Evolutionary conservation across 2,888 invertebrate genomes (phyloP).

Genomic region (Anticlea derivata): DNA sequence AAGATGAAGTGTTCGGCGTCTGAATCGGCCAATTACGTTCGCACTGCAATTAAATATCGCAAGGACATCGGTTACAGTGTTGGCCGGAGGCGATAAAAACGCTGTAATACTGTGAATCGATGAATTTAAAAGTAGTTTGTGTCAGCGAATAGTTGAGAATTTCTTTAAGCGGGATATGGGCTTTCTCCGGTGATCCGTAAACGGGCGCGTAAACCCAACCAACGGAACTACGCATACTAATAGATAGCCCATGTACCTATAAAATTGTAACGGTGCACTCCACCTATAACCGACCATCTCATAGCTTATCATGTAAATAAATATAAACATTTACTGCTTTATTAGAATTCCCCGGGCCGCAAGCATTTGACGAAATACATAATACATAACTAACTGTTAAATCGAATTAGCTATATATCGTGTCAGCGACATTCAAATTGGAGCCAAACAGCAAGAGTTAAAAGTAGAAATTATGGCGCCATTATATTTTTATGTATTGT

Average conservation of each 20-base stretch:
- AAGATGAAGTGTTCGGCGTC: slow-evolving; percentile 58
- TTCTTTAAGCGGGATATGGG: slow-evolving; percentile 66
- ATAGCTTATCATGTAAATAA: slow-evolving; percentile 62
- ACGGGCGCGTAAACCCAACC: slow-evolving; percentile 61
- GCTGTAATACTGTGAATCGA: slow-evolving; percentile 59
- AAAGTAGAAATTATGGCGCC: slow-evolving; percentile 47
- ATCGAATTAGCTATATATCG: slow-evolving; percentile 49
- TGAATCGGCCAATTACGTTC: slow-evolving; percentile 54
- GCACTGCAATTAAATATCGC: slow-evolving; percentile 58
- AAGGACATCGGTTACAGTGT: slow-evolving; percentile 59
- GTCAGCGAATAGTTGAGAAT: slow-evolving; percentile 56
- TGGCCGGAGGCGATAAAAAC: slow-evolving; percentile 56
- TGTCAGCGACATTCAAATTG: slow-evolving; percentile 44
- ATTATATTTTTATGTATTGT: slow-evolving; percentile 44
- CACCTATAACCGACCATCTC: slow-evolving; percentile 57
- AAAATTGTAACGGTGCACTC: slow-evolving; percentile 77
- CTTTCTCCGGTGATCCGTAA: slow-evolving; percentile 70
- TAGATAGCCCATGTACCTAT: slow-evolving; percentile 69
- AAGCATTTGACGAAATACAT: slow-evolving; percentile 64
- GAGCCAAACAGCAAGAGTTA: slow-evolving; percentile 40
- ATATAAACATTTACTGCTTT: slow-evolving; percentile 74
- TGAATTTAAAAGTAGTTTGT: slow-evolving; percentile 68
- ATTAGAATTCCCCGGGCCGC: slow-evolving; percentile 63
- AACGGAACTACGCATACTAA: slow-evolving; percentile 75
- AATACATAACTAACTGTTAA: slow-evolving; percentile 68